These are phyloP conservation scores for Mus minutoides DNA, from an alignment of 2,797 vertebrate species.

Conservation along the genomic window DNA sequence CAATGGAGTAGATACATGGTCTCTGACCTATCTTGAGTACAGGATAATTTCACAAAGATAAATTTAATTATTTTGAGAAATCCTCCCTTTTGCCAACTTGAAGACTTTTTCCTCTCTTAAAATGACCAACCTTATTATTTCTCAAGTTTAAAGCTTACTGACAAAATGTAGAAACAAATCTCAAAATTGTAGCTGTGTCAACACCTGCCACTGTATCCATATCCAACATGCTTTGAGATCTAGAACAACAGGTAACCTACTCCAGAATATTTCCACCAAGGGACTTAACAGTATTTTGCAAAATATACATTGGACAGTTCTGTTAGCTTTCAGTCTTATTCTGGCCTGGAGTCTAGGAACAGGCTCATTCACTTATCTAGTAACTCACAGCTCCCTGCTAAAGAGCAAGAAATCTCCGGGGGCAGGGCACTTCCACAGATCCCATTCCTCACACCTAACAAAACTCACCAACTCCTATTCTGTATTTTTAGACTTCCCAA, in stretches of 20 bases:
- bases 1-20: not conserved
- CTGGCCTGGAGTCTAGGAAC: not conserved
- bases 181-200: not conserved
- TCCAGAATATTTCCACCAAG: not conserved
- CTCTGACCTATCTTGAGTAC: not conserved
- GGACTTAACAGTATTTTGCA: not conserved
- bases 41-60: not conserved
- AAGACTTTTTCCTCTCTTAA: not conserved
- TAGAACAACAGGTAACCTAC: not conserved
- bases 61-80: slow-evolving; percentile 10
- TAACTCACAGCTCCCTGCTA: not conserved
- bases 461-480: not conserved
- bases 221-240: not conserved
- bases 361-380: not conserved
- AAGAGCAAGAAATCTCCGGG: not conserved
- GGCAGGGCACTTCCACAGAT: not conserved
- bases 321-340: not conserved
- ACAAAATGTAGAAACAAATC: not conserved
- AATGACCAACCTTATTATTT: not conserved
- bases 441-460: not conserved
- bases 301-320: not conserved
- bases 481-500: not conserved
- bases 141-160: slow-evolving; percentile 4
- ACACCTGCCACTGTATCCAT: not conserved
- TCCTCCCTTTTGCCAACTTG: not conserved